These are phyloP conservation scores for Nymphalis polychloros DNA, from an alignment of 2,888 invertebrate genomes.

Conservation along the genomic window DNA sequence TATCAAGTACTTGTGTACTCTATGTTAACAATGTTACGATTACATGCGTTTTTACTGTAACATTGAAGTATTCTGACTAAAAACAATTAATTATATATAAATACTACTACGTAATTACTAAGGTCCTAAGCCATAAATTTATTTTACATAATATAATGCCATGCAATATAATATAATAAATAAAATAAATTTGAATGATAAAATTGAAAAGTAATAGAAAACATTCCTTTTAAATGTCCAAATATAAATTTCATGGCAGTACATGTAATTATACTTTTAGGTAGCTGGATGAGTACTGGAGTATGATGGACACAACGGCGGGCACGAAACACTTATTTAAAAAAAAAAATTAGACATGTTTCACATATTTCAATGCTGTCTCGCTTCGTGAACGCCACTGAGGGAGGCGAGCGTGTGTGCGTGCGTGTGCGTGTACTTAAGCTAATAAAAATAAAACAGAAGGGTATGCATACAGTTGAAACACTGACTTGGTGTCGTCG, in stretches of 20 bases:
- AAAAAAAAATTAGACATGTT: neutral
- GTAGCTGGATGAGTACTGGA: neutral
- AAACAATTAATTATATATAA: no score
- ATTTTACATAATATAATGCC: no score
- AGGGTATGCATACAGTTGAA: conserved; percentile 73
- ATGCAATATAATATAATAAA: no score
- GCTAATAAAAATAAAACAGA: conserved; percentile 56
- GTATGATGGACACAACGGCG: conserved; percentile 1
- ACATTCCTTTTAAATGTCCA: no score
- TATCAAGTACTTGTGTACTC: no score
- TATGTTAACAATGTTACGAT: no score
- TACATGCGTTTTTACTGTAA: no score
- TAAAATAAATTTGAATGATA: no score
- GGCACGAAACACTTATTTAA: neutral
- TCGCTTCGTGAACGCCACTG: neutral
- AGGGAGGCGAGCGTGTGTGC: neutral
- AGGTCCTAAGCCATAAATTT: no score
- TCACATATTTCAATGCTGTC: neutral
- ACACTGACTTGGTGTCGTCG: conserved; percentile 98
- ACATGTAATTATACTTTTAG: neutral
- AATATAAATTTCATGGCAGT: neutral
- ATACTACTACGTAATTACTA: no score
- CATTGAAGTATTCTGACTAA: no score
- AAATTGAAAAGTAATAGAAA: no score
- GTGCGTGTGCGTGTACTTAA: conserved; percentile 25